Conservation (phyloP, 1,140 invertebrate genomes). For the Eufriesea mexicana region DNA sequence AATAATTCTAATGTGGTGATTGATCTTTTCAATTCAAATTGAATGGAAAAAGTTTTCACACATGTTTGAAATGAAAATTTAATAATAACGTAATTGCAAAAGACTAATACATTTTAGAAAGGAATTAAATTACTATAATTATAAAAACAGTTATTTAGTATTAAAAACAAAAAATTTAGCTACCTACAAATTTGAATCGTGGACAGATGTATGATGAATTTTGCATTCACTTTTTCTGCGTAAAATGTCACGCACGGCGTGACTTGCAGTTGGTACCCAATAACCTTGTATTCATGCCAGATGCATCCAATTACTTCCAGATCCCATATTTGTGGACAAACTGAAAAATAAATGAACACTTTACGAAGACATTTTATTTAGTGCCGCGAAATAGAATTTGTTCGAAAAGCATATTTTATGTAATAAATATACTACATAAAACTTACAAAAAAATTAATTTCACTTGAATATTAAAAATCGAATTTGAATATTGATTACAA, state of each 20-base stretch:
- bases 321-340: not conserved
- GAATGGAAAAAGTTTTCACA: not conserved
- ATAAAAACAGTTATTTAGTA: not conserved
- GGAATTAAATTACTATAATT: not conserved
- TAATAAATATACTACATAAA: not conserved
- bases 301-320: not conserved
- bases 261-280: slow-evolving; percentile 4
- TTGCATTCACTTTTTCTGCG: not conserved
- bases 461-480: not conserved
- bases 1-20: not conserved
- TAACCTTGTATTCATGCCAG: not conserved
- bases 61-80: not conserved
- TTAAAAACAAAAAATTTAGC: not conserved
- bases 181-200: slow-evolving; percentile 5
- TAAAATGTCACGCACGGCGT: not conserved
- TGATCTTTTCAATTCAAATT: slow-evolving; percentile 3
- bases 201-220: slow-evolving; percentile 17
- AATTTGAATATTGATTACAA: not conserved
- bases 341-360: not conserved
- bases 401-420: not conserved
- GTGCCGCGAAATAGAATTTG: not conserved
- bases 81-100: not conserved
- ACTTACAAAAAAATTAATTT: not conserved
- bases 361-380: not conserved
- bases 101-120: not conserved